Base-by-base conservation (phyloP, 2,797 vertebrate species). In the Melanotaenia pygmaea region DNA sequence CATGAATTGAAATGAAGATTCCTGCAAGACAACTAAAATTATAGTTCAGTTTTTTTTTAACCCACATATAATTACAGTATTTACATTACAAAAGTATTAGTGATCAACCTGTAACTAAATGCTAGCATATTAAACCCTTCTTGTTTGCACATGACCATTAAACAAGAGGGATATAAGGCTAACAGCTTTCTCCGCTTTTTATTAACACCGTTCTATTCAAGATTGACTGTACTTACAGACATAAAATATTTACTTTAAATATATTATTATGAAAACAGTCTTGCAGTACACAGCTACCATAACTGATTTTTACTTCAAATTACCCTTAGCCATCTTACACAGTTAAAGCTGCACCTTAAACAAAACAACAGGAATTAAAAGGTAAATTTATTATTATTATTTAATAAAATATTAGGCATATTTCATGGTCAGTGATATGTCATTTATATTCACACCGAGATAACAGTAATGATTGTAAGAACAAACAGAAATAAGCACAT, bases 341-440 rank as follows among this genome's bases (percentile, higher is more conserved):
- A 38, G 32, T 10, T 70, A 70, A 64, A 26, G 28, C 43, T 68
- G 34, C 22, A 65, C 67, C 45, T 7, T 62, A 51, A 60, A 40
- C 30, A 14, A 43, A 43, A 43, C 13, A 14, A 30, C 28, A 14
- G 38, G 14, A 14, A 40, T 14, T 40, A 12, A 20, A 20, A 12
- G n/a, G 3, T 0, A 3, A 53, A 13, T 40, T 40, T 50, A 9
- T n/a, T 16, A 47, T 47, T 43, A 43, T 16, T 12, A 43, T 9
- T 43, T n/a, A 43, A 30, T 34, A 30, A 7, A 54, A 38, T 54
- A 11, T n/a, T 47, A n/a, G 7, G 2, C 6, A 50, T 18, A 50
- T 22, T n/a, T n/a, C 20, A n/a, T 22, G 9, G 22, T 2, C 45
- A 50, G 43, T 8, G 22, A n/a, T n/a, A 43, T 50, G 20, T n/a